phyloP scores from a whole-genome alignment of 2,888 invertebrate species.

The Hypomecis punctinalis region DNA sequence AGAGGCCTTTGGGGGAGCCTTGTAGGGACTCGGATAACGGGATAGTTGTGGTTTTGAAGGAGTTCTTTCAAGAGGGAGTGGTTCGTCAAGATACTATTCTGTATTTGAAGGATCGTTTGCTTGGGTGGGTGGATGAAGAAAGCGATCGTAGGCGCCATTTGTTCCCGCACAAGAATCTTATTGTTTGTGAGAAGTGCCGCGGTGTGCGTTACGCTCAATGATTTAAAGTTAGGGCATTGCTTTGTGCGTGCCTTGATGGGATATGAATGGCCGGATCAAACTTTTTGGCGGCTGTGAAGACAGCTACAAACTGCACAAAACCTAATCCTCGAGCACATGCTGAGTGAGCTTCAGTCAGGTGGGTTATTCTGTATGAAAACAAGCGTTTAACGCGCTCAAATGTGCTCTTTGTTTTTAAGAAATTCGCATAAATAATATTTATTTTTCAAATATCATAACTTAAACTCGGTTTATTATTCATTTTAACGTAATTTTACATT shows the following conservation, averaged over 20 bases:
- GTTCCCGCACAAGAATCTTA: constrained; percentile 62
- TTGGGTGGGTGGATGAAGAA: constrained; percentile 63
- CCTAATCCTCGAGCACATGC: background rate
- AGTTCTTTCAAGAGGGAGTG: constrained; percentile 77
- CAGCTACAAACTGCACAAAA: background rate
- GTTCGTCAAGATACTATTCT: constrained; percentile 70
- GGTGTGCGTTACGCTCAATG: constrained; percentile 65
- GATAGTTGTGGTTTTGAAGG: constrained; percentile 68
- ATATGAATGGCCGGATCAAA: constrained; percentile 4
- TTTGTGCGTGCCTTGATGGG: constrained; percentile 27
- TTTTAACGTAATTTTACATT: too few species aligned
- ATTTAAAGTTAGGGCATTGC: constrained; percentile 27
- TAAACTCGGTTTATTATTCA: too few species aligned
- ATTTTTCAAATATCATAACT: too few species aligned
- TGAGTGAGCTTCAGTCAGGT: too few species aligned
- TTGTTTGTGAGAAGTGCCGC: constrained; percentile 64
- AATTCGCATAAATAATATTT: too few species aligned
- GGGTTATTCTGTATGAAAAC: too few species aligned
- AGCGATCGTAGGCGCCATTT: constrained; percentile 54
- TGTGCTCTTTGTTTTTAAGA: too few species aligned
- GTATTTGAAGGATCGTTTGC: constrained; percentile 62
- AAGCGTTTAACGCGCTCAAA: too few species aligned
- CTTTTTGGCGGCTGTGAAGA: background rate
- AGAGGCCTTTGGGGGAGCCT: constrained; percentile 69
- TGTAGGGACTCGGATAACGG: constrained; percentile 64